Evolutionary conservation across 2,113 vertebrate genomes (phyloP).

Genomic region (Cryptomyrus ogoouensis): DNA sequence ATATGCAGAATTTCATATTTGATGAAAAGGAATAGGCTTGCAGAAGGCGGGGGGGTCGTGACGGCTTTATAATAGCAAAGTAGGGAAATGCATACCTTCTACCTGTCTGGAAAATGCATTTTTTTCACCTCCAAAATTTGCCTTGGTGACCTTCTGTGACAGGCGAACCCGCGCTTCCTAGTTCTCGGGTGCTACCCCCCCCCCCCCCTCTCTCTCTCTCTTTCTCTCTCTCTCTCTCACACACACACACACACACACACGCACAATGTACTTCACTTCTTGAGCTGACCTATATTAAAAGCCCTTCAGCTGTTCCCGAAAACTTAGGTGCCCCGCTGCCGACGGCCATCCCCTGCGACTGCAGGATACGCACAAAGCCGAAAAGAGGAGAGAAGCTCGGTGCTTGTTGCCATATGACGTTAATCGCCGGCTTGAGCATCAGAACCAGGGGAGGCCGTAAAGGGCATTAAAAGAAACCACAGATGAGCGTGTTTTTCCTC

Average conservation of each 20-base stretch:
- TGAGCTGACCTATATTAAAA: background rate
- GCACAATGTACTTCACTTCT: background rate
- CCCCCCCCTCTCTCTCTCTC: background rate
- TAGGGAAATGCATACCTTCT: background rate
- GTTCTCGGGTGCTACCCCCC: background rate
- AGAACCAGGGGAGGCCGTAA: background rate
- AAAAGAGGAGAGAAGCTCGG: background rate
- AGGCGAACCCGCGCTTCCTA: background rate
- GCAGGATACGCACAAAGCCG: background rate
- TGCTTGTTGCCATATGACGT: background rate
- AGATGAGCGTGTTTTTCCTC: background rate
- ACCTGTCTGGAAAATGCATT: background rate
- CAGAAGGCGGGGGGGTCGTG: background rate
- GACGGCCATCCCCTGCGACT: background rate
- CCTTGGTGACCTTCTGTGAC: background rate
- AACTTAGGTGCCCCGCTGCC: background rate
- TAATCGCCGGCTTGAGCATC: background rate
- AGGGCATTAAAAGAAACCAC: background rate
- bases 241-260: background rate
- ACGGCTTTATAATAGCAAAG: background rate
- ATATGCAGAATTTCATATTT: background rate
- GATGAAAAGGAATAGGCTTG: background rate
- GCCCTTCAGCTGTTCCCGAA: background rate
- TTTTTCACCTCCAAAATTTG: background rate
- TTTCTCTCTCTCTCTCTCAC: background rate